Percentiles rank a stretch among this genome's conserved stretches.
These are phyloP conservation scores for Cotesia vestalis DNA, from an alignment of 1,140 invertebrate species.

Conservation along the genomic window DNA sequence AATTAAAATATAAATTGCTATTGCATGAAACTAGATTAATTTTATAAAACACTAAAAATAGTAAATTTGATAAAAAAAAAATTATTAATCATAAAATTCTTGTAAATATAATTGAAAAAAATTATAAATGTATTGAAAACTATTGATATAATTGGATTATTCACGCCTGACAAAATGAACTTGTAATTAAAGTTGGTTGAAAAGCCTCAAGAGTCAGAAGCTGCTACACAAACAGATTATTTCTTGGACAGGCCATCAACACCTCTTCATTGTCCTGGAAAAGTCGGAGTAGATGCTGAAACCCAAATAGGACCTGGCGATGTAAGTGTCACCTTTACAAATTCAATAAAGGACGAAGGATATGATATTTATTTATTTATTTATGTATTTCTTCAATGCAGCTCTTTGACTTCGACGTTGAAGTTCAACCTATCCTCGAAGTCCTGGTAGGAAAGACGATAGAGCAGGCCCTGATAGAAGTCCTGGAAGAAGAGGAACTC, in stretches of 20 bases:
- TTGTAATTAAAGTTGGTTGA: constrained; percentile 69
- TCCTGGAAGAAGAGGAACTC: constrained; percentile 81
- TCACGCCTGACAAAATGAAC: neutral
- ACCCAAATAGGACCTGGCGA: constrained; percentile 91
- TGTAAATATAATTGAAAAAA: too few relatives aligned
- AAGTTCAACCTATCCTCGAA: constrained; percentile 88
- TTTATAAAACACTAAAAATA: too few relatives aligned
- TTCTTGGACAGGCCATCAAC: constrained; percentile 81
- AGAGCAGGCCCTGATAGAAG: constrained; percentile 86
- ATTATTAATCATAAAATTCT: too few relatives aligned
- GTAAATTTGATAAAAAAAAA: too few relatives aligned
- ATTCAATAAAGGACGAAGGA: neutral
- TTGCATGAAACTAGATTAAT: too few relatives aligned
- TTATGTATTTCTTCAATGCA: constrained; percentile 48
- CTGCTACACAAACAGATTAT: constrained; percentile 86
- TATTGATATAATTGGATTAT: too few relatives aligned
- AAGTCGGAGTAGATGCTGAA: constrained; percentile 78
- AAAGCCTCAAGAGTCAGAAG: constrained; percentile 76
- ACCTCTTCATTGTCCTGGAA: constrained; percentile 79
- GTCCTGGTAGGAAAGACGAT: constrained; percentile 87
- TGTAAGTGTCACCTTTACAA: constrained; percentile 66
- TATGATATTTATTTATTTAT: constrained; percentile 9
- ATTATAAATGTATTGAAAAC: too few relatives aligned
- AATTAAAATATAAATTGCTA: too few relatives aligned
- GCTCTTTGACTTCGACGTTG: constrained; percentile 89